Conservation (phyloP, 2,888 invertebrate species). For the Celastrina argiolus region DNA sequence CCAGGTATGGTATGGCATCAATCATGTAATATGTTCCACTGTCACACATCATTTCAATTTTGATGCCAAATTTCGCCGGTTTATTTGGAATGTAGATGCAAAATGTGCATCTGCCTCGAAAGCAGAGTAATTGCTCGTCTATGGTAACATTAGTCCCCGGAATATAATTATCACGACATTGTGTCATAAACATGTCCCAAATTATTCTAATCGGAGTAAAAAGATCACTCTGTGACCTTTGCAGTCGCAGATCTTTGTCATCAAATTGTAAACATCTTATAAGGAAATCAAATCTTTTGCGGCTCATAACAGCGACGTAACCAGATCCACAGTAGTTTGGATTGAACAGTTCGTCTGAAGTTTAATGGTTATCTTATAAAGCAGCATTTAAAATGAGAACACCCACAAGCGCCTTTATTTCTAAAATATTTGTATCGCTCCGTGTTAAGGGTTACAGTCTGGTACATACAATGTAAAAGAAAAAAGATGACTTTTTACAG, state of each 20-base stretch:
- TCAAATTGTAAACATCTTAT: slow-evolving; percentile 24
- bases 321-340: slow-evolving; percentile 24
- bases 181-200: slow-evolving; percentile 32
- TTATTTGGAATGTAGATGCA: slow-evolving; percentile 23
- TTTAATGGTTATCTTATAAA: slow-evolving; percentile 20
- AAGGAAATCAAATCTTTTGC: slow-evolving; percentile 14
- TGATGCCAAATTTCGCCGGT: slow-evolving; percentile 15
- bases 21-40: slow-evolving; percentile 19
- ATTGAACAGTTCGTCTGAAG: slow-evolving; percentile 26
- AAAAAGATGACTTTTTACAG: slow-evolving; percentile 22
- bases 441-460: slow-evolving; percentile 13
- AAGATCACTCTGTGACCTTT: slow-evolving; percentile 26
- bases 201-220: slow-evolving; percentile 33
- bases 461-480: too few species aligned
- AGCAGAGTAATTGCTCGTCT: slow-evolving; percentile 22
- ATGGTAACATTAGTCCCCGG: slow-evolving; percentile 18
- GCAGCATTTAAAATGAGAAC: slow-evolving; percentile 11
- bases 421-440: slow-evolving; percentile 8
- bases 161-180: slow-evolving; percentile 26
- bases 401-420: slow-evolving; percentile 22
- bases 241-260: slow-evolving; percentile 20
- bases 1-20: slow-evolving; percentile 21
- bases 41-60: slow-evolving; percentile 21
- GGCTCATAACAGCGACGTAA: slow-evolving; percentile 25
- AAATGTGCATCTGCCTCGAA: slow-evolving; percentile 24